Conservation (phyloP, 2,797 vertebrate genomes). For the Gymnoscopelus braueri region DNA sequence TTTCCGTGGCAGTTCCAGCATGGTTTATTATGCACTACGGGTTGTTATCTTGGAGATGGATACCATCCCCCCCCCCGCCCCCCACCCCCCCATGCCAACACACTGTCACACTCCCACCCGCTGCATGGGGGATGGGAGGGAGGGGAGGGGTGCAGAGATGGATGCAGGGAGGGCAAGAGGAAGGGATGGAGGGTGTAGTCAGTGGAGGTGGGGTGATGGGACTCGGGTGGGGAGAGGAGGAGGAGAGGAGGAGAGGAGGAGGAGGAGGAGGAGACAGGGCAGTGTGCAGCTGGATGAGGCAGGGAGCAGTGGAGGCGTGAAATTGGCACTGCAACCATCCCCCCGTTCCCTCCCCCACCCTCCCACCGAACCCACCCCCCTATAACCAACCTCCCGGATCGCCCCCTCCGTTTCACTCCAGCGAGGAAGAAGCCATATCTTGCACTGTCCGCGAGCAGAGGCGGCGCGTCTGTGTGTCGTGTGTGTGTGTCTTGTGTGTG, state of each 20-base stretch:
- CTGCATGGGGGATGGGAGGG: neutral
- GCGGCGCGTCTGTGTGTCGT: slow-evolving; percentile 5
- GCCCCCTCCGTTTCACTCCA: slow-evolving; percentile 40
- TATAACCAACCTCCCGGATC: slow-evolving; percentile 11
- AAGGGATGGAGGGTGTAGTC: slow-evolving; percentile 23
- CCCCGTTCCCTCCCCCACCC: slow-evolving; percentile 53
- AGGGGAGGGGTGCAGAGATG: slow-evolving; percentile 12
- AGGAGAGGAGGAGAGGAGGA: slow-evolving; percentile 39
- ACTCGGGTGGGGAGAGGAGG: slow-evolving; percentile 54
- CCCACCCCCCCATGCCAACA: slow-evolving; percentile 38
- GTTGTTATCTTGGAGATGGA: slow-evolving; percentile 68
- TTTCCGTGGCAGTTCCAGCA: slow-evolving; percentile 18
- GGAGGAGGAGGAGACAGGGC: slow-evolving; percentile 49
- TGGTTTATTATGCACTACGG: slow-evolving; percentile 50
- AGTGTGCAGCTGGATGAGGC: slow-evolving; percentile 75
- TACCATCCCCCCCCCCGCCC: neutral
- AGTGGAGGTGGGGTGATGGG: slow-evolving; percentile 35
- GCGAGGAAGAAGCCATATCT: slow-evolving; percentile 29
- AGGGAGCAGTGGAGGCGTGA: slow-evolving; percentile 78
- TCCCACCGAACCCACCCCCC: slow-evolving; percentile 35
- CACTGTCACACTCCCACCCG: slow-evolving; percentile 57
- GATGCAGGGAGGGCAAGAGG: neutral
- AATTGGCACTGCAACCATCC: slow-evolving; percentile 77
- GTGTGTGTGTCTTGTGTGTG: neutral
- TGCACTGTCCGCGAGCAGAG: slow-evolving; percentile 5